Conservation (phyloP, 2,888 invertebrate genomes). For the Melipona beecheii region DNA sequence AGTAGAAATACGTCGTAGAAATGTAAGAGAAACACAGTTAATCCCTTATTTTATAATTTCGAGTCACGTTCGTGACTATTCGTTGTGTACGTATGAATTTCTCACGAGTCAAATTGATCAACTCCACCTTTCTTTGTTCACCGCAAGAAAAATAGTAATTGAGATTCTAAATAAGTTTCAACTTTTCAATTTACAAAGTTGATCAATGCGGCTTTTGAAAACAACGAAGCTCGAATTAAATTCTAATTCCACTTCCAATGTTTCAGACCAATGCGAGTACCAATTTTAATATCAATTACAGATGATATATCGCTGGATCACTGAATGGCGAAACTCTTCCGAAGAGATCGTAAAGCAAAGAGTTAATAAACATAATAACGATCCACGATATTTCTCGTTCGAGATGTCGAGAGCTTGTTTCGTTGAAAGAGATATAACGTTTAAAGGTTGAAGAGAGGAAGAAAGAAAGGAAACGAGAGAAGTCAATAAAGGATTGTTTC, state of each 20-base stretch:
- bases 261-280: neutral
- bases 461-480: neutral
- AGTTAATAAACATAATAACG: neutral
- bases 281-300: neutral
- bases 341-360: neutral
- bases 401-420: neutral
- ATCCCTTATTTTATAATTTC: neutral
- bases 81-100: too few relatives aligned
- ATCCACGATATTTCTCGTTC: neutral
- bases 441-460: neutral
- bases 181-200: neutral
- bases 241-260: neutral
- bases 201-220: neutral
- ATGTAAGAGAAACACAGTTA: neutral
- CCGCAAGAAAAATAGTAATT: neutral
- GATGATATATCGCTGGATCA: neutral
- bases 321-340: neutral
- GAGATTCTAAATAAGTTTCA: too few relatives aligned
- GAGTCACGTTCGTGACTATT: neutral
- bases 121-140: too few relatives aligned
- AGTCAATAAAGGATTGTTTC: conserved; percentile 1
- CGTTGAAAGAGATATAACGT: neutral
- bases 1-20: neutral
- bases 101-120: too few relatives aligned
- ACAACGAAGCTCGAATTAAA: neutral